phyloP scores from a whole-genome alignment of 2,113 vertebrate species.

The Stegastes partitus region DNA sequence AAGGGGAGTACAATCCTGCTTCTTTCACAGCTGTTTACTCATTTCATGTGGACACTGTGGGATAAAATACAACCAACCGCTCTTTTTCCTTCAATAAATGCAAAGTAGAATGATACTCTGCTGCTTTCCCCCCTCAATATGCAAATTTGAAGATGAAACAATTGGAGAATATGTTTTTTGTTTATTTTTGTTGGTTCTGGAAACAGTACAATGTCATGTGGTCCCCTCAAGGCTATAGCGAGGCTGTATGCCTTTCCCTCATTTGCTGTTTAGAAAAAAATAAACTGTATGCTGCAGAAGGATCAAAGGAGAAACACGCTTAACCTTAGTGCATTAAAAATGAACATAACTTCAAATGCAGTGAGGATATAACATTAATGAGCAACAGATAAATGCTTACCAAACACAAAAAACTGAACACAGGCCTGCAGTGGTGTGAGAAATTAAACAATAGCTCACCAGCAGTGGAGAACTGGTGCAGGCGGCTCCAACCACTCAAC shows the following conservation, averaged over 20 bases:
- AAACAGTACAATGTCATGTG: slow-evolving; percentile 69
- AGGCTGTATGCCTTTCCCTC: slow-evolving; percentile 4
- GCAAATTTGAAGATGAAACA: slow-evolving; percentile 80
- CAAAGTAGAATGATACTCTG: slow-evolving; percentile 20
- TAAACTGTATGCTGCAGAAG: slow-evolving; percentile 41
- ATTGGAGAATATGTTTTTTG: slow-evolving; percentile 36
- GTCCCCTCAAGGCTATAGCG: slow-evolving; percentile 54
- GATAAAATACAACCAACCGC: slow-evolving; percentile 16
- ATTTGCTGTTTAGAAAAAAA: slow-evolving; percentile 2
- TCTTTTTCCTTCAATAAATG: slow-evolving; percentile 32
- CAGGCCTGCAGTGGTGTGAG: slow-evolving; percentile 20
- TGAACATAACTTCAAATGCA: slow-evolving; percentile 64
- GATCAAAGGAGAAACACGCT: slow-evolving; percentile 53
- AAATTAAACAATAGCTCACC: slow-evolving; percentile 2
- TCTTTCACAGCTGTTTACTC: slow-evolving; percentile 5
- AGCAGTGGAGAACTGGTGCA: slow-evolving; percentile 30
- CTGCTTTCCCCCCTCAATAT: slow-evolving; percentile 63
- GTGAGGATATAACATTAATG: slow-evolving; percentile 53
- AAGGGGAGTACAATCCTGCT: slow-evolving; percentile 17
- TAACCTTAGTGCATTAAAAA: slow-evolving; percentile 60
- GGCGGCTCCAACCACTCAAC: slow-evolving; percentile 37
- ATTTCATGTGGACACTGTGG: slow-evolving; percentile 3
- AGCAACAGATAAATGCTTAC: slow-evolving; percentile 51
- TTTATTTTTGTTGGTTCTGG: slow-evolving; percentile 51
- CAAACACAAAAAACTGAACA: slow-evolving; percentile 47